These are phyloP conservation scores for Tenthredo distinguenda DNA, from an alignment of 2,888 invertebrate genomes.

Conservation along the genomic window DNA sequence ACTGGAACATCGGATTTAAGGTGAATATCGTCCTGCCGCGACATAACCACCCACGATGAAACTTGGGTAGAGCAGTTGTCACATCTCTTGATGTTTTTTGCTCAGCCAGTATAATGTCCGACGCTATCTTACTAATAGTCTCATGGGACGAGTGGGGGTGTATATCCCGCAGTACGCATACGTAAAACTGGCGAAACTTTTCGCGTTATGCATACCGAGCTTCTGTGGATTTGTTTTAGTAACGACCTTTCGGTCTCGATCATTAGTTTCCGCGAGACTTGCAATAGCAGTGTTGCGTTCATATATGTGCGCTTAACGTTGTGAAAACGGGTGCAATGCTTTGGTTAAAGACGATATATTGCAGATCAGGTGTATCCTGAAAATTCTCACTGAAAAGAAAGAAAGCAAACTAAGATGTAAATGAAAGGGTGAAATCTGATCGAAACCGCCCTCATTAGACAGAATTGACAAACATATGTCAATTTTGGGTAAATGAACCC, in stretches of 20 bases:
- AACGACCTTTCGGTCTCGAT: not conserved
- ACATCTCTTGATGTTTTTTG: not conserved
- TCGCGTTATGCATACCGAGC: conserved; percentile 8
- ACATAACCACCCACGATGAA: conserved; percentile 2
- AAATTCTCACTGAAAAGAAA: not conserved
- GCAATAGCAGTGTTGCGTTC: not conserved
- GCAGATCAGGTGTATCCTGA: not conserved
- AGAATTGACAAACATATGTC: not conserved
- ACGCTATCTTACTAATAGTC: conserved; percentile 25
- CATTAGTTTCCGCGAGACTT: not conserved
- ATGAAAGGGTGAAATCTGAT: not conserved
- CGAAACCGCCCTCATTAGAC: no score
- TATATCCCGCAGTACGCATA: not conserved
- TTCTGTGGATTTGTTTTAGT: conserved; percentile 8
- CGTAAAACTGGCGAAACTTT: conserved; percentile 29
- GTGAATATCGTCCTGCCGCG: conserved; percentile 2
- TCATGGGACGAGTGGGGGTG: not conserved
- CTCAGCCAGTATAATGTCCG: not conserved
- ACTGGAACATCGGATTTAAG: conserved; percentile 61
- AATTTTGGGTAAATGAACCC: not conserved
- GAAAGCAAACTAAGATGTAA: not conserved
- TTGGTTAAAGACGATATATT: not conserved
- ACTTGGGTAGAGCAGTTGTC: not conserved
- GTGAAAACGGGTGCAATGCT: not conserved
- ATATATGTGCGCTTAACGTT: not conserved